Base-by-base conservation (phyloP, 2,113 vertebrate species). In the western clawed frog (Xenopus tropicalis) region DNA sequence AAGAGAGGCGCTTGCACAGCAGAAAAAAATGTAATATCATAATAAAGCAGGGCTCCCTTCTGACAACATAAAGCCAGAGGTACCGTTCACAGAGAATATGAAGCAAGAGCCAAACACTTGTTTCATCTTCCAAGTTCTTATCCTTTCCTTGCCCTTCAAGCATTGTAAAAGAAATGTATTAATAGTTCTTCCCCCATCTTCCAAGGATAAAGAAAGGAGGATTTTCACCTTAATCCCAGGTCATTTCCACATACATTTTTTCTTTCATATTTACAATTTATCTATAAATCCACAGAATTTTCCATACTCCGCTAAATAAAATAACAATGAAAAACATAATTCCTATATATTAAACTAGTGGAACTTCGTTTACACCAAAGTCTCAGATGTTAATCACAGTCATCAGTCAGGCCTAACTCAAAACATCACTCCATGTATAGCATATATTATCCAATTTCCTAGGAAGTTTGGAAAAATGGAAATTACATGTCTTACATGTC, bases 1-100 rank as follows among this genome's bases (percentile, higher is more conserved):
- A 74, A 69, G 58, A 76, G 57, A 63, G 48, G 46, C 51, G 66
- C 73, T 76, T 52, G 66, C 73, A 69, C 73, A 63, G 66, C 66
- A 76, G 43, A 75, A 69, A 75, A 69, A 75, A 75, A 69, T 69
- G 57, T 76, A 76, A 76, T 76, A 76, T 74, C 72, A 74, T 76
- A 69, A 76, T 69, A 76, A 69, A 76, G 72, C 43, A 52, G 25
- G 23, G 73, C 73, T 69, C 73, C 24, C 66, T 76, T 69, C 73
- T 76, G 66, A 69, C 73, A 69, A 76, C 44, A 56, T 29, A 61
- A 76, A 63, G 59, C 66, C 66, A 76, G 73, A 69, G 73, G 73
- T 76, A 69, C n/a, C 43, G 46, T 69, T 69, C 57, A 68, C 56
- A 54, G 24, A 69, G 66, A 69, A 63, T 76, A 69, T 75, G 59